phyloP scores from a whole-genome alignment of 2,113 vertebrate genomes.

The Gorsachius goisagi region DNA sequence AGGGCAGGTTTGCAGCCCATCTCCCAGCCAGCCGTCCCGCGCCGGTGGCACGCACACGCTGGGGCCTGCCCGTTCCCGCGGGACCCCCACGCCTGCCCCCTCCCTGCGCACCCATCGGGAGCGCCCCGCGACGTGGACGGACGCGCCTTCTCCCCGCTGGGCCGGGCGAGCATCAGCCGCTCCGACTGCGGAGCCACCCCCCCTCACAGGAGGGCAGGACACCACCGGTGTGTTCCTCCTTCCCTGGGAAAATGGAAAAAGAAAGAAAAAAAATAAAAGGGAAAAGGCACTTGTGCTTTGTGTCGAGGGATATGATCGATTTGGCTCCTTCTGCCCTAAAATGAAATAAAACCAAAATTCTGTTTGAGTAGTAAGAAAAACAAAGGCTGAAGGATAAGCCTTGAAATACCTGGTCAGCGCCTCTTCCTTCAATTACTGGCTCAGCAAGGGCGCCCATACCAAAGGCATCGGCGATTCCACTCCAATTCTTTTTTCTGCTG shows the following conservation, averaged over 20 bases:
- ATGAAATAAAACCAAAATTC: background rate
- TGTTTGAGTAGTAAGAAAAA: background rate
- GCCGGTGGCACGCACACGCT: background rate
- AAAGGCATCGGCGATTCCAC: background rate
- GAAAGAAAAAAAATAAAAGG: background rate
- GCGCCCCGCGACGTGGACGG: background rate
- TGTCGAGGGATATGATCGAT: background rate
- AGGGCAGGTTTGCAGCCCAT: background rate
- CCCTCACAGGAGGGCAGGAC: background rate
- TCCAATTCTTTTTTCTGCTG: slow-evolving; percentile 29
- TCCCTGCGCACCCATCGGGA: background rate
- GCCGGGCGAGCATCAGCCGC: background rate
- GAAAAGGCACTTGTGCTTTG: background rate
- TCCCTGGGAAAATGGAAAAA: background rate
- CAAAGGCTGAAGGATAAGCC: background rate
- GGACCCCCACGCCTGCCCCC: background rate
- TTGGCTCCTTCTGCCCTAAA: background rate
- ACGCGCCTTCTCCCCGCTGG: background rate
- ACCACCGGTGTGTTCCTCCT: background rate
- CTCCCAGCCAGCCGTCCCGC: background rate
- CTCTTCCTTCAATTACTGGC: background rate
- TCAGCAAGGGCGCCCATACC: background rate
- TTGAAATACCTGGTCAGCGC: background rate
- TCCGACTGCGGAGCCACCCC: background rate
- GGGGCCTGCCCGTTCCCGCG: fast-evolving